Percentiles rank a stretch among this genome's conserved stretches.
phyloP scores from a whole-genome alignment of 2,797 vertebrate genomes.

The Muraenolepis orangiensis region DNA sequence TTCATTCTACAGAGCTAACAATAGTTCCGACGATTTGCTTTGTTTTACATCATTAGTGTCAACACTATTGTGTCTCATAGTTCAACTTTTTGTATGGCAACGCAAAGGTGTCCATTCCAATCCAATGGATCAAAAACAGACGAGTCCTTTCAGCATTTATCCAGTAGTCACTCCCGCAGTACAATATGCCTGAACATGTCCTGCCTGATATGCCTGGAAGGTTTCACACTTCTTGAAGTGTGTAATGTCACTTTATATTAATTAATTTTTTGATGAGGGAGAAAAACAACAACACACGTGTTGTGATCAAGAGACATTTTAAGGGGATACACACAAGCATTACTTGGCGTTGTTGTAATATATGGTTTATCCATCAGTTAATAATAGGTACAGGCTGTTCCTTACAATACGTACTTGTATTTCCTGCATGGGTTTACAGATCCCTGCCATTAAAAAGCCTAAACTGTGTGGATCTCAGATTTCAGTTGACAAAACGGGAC shows the following conservation, averaged over 20 bases:
- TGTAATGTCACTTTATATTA: neutral
- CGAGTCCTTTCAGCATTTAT: neutral
- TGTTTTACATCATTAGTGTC: too few relatives aligned
- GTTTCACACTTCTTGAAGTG: neutral
- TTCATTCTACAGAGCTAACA: neutral
- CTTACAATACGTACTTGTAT: neutral
- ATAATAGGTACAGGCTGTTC: neutral
- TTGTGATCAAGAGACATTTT: neutral
- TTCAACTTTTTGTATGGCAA: neutral
- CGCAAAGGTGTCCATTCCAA: neutral
- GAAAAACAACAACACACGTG: neutral
- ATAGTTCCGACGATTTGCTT: too few relatives aligned
- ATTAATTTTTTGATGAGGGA: neutral
- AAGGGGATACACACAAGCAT: neutral
- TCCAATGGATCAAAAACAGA: neutral
- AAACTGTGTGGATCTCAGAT: constrained; percentile 31
- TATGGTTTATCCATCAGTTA: neutral
- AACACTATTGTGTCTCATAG: neutral
- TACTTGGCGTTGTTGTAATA: neutral
- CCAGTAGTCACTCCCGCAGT: neutral
- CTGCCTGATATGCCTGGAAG: neutral
- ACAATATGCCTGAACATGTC: neutral
- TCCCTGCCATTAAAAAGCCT: neutral
- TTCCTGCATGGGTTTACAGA: neutral
- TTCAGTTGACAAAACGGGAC: constrained; percentile 27